Evolutionary conservation across 2,797 vertebrate species (phyloP).

Genomic region (Lindbergichthys nudifrons): DNA sequence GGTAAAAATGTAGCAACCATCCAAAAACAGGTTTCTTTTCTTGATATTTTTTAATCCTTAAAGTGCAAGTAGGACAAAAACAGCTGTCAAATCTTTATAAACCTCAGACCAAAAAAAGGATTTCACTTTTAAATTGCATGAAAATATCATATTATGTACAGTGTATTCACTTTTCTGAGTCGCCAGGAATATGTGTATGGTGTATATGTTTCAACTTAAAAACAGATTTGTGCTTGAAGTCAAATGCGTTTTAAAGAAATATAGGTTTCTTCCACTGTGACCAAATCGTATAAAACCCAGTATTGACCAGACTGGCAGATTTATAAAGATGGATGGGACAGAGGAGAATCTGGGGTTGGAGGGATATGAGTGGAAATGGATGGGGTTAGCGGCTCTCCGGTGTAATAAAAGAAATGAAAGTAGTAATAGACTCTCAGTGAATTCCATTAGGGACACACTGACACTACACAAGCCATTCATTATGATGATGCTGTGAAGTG

Average conservation of each 20-base stretch:
- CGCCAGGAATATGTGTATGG: constrained; percentile 8
- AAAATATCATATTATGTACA: neutral
- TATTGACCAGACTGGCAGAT: constrained; percentile 79
- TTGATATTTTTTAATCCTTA: neutral
- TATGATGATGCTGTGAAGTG: constrained; percentile 79
- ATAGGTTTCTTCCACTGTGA: constrained; percentile 56
- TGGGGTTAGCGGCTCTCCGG: constrained; percentile 76
- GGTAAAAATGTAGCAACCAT: neutral
- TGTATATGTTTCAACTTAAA: constrained; percentile 36
- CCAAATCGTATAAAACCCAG: constrained; percentile 73
- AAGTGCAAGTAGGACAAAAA: neutral
- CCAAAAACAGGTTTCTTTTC: neutral
- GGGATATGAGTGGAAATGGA: constrained; percentile 79
- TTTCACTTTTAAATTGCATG: neutral
- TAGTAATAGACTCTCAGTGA: constrained; percentile 85
- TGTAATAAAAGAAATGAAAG: constrained; percentile 86
- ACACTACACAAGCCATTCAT: constrained; percentile 83
- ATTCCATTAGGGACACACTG: constrained; percentile 84
- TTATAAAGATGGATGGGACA: constrained; percentile 82
- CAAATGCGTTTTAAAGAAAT: constrained; percentile 64
- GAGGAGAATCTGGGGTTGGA: constrained; percentile 72
- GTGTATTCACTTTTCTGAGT: neutral
- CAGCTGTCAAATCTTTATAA: neutral
- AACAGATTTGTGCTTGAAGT: constrained; percentile 54
- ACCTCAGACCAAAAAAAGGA: neutral